These are phyloP conservation scores for Pristiophorus japonicus DNA, from an alignment of 2,113 vertebrate species.

Conservation along the genomic window DNA sequence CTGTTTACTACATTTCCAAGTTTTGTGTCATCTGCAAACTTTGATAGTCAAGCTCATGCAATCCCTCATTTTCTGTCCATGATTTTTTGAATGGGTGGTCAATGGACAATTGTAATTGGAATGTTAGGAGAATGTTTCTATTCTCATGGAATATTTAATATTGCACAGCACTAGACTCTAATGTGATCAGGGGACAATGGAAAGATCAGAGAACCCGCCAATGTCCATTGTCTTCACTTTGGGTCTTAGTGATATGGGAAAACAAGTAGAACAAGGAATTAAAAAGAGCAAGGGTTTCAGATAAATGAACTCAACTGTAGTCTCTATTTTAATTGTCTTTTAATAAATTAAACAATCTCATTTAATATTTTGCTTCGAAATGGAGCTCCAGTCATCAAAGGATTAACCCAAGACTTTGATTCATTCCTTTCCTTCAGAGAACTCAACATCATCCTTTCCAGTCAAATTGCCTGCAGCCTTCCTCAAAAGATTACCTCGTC, in stretches of 20 bases:
- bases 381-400: background rate
- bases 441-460: background rate
- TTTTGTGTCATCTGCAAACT: background rate
- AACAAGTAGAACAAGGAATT: background rate
- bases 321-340: background rate
- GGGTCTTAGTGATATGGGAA: background rate
- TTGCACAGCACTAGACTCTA: background rate
- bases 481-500: background rate
- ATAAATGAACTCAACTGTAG: background rate
- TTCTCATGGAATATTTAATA: background rate
- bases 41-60: background rate
- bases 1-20: background rate
- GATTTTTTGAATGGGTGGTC: background rate
- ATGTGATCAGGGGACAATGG: background rate
- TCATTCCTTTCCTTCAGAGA: background rate
- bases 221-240: background rate
- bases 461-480: background rate
- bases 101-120: background rate
- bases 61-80: background rate
- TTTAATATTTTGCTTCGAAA: background rate
- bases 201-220: background rate
- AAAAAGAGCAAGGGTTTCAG: background rate
- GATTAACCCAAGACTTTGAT: background rate
- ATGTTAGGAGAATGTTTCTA: background rate
- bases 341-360: background rate